These are phyloP conservation scores for Buphagus erythrorhynchus DNA, from an alignment of 2,797 vertebrate genomes.

Conservation along the genomic window DNA sequence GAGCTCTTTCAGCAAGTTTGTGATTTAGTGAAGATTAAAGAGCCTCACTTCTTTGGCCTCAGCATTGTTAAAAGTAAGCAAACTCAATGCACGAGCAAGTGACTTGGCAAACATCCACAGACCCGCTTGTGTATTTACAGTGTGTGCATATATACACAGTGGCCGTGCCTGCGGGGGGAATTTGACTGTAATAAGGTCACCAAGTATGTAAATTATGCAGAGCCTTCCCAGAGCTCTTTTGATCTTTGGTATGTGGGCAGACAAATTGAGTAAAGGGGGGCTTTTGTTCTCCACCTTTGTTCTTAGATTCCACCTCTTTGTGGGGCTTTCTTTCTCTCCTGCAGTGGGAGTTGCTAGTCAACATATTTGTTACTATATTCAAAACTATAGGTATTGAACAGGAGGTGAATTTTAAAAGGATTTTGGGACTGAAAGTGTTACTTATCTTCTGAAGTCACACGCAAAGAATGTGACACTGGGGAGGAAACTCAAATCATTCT, in stretches of 20 bases:
- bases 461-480: neutral
- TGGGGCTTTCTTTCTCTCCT: slow-evolving; percentile 4
- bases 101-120: slow-evolving; percentile 43
- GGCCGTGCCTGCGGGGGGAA: neutral
- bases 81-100: slow-evolving; percentile 4
- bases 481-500: neutral
- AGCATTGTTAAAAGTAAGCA: slow-evolving; percentile 89
- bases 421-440: neutral
- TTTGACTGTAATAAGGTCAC: slow-evolving; percentile 48
- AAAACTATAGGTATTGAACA: neutral
- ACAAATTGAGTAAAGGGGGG: slow-evolving; percentile 29
- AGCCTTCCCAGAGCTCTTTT: slow-evolving; percentile 44
- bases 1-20: slow-evolving; percentile 86
- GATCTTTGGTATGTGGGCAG: slow-evolving; percentile 57
- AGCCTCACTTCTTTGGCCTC: slow-evolving; percentile 90
- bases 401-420: neutral
- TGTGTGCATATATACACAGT: slow-evolving; percentile 41
- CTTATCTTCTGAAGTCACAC: neutral
- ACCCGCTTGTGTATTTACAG: slow-evolving; percentile 39
- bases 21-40: slow-evolving; percentile 83
- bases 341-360: neutral
- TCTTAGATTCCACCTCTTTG: neutral
- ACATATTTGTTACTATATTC: slow-evolving; percentile 8
- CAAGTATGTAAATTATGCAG: slow-evolving; percentile 56
- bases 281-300: slow-evolving; percentile 54